These are phyloP conservation scores for Mola mola DNA, from an alignment of 2,113 vertebrate genomes.

Conservation along the genomic window DNA sequence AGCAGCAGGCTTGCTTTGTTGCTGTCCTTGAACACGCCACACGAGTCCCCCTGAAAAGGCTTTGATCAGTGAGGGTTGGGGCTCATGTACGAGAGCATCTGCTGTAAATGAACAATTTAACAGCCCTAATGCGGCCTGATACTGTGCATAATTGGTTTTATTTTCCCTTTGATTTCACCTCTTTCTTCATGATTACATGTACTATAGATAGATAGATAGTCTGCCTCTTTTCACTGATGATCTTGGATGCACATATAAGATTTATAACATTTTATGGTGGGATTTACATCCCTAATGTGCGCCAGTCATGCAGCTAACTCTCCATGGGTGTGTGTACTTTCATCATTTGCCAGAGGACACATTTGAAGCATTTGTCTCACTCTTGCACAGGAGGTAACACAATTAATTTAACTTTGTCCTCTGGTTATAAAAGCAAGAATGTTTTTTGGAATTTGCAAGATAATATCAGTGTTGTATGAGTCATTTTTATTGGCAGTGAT, in stretches of 20 bases:
- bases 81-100: too few relatives aligned
- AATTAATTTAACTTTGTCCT: too few relatives aligned
- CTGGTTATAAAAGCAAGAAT: too few relatives aligned
- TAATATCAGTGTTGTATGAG: too few relatives aligned
- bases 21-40: too few relatives aligned
- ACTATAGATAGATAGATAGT: too few relatives aligned
- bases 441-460: too few relatives aligned
- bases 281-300: conserved; percentile 41
- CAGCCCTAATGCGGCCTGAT: neutral
- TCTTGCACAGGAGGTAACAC: neutral
- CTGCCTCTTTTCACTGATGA: conserved; percentile 17
- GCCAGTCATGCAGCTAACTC: conserved; percentile 5
- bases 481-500: too few relatives aligned
- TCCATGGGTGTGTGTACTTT: neutral
- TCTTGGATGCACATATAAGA: conserved; percentile 1
- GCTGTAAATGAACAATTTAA: neutral
- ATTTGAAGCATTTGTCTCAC: neutral
- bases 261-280: conserved; percentile 26
- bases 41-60: too few relatives aligned
- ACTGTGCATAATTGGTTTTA: neutral
- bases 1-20: too few relatives aligned
- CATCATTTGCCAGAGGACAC: neutral
- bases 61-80: neutral
- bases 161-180: neutral
- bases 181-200: neutral